These are phyloP conservation scores for Chloroceryle aenea DNA, from an alignment of 2,113 vertebrate genomes.

Conservation along the genomic window DNA sequence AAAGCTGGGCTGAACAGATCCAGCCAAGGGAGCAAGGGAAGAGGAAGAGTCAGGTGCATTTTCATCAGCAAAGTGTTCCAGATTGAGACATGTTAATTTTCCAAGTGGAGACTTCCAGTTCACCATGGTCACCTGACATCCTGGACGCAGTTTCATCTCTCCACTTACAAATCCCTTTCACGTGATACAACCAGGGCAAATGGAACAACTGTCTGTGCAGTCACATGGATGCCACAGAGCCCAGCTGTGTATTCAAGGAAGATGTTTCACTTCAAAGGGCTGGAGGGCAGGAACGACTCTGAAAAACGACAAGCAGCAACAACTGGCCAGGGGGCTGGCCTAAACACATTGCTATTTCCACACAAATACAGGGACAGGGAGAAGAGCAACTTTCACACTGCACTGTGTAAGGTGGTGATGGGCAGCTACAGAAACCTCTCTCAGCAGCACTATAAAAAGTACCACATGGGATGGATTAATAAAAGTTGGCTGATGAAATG, in stretches of 20 bases:
- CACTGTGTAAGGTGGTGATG: rapidly evolving
- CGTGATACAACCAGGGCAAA: not conserved
- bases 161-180: not conserved
- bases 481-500: not conserved
- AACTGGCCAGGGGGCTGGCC: too few species aligned
- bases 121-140: not conserved
- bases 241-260: not conserved
- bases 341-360: not conserved
- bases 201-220: not conserved
- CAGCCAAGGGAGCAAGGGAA: not conserved
- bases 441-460: not conserved
- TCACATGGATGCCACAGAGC: not conserved
- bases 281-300: not conserved
- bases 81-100: not conserved
- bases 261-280: not conserved
- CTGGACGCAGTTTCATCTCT: not conserved
- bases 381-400: rapidly evolving
- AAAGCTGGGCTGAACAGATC: not conserved
- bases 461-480: not conserved
- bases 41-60: not conserved
- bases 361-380: rapidly evolving
- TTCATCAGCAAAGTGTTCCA: not conserved
- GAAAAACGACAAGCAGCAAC: not conserved
- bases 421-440: not conserved
- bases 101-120: not conserved